Conservation (phyloP, 2,113 vertebrate genomes). For the Dicaeum eximium region DNA sequence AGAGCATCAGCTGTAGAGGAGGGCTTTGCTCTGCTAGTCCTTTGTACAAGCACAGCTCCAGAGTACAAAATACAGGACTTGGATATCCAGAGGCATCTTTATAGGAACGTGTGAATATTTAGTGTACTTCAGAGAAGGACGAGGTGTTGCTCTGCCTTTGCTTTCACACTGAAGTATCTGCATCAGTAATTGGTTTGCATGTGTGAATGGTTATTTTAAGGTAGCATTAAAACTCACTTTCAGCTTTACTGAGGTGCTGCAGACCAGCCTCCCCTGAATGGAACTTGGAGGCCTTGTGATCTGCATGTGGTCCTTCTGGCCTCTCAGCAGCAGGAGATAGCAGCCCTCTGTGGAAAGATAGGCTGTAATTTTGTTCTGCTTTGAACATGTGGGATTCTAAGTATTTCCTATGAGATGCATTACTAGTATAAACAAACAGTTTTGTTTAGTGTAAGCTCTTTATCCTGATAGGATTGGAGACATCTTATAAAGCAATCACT, state of each 20-base stretch:
- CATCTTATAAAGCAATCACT: slow-evolving; percentile 10
- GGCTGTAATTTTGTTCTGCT: neutral
- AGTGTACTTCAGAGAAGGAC: neutral
- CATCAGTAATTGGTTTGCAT: neutral
- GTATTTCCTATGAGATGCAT: slow-evolving; percentile 17
- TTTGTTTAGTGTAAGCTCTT: slow-evolving; percentile 43
- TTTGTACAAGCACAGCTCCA: neutral
- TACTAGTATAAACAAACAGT: slow-evolving; percentile 9
- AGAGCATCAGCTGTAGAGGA: neutral
- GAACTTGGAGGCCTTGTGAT: neutral
- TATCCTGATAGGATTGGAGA: slow-evolving; percentile 10
- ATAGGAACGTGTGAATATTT: neutral
- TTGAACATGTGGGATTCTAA: neutral
- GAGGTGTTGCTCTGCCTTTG: neutral
- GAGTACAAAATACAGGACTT: neutral
- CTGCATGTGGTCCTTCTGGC: neutral
- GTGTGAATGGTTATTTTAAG: neutral
- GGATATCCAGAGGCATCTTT: neutral
- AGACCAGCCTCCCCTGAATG: neutral
- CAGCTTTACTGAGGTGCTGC: neutral
- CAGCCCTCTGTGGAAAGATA: neutral
- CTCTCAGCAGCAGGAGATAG: neutral
- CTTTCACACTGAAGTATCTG: neutral
- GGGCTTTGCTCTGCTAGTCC: neutral
- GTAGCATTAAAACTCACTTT: neutral